Conservation (phyloP, 2,888 invertebrate species). For the Therioaphis trifolii region DNA sequence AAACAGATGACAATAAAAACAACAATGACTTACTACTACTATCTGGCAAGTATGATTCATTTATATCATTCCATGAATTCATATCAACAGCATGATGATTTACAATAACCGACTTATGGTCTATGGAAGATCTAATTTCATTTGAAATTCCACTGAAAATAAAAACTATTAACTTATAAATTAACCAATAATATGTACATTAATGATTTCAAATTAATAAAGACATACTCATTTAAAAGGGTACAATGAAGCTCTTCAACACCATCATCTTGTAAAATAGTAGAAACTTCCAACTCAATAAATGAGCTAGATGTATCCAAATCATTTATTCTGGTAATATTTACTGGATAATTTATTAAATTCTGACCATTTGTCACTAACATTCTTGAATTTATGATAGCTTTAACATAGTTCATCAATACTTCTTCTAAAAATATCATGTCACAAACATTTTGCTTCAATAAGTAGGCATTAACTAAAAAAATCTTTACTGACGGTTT, state of each 20-base stretch:
- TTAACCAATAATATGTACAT: background rate
- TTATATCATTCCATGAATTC: constrained; percentile 39
- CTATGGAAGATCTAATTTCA: constrained; percentile 13
- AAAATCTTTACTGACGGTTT: too few species aligned
- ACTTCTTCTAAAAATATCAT: constrained; percentile 46
- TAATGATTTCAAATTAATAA: background rate
- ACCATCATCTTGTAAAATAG: constrained; percentile 60
- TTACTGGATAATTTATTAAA: constrained; percentile 59
- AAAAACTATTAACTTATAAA: background rate
- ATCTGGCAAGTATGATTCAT: constrained; percentile 34
- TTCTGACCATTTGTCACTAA: constrained; percentile 48
- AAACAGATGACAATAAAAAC: background rate
- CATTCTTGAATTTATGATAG: constrained; percentile 59
- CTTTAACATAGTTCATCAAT: constrained; percentile 59
- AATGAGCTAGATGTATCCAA: constrained; percentile 34
- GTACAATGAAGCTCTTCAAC: constrained; percentile 63
- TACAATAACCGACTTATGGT: constrained; percentile 37
- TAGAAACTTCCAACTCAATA: constrained; percentile 55
- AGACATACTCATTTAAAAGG: constrained; percentile 59
- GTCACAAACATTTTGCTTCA: too few species aligned
- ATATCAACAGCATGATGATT: constrained; percentile 34
- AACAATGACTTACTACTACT: constrained; percentile 38
- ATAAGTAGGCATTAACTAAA: too few species aligned
- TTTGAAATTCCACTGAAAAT: constrained; percentile 40
- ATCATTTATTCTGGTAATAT: constrained; percentile 42